Percentiles rank a stretch among this genome's conserved stretches.
Conservation (phyloP, 2,888 invertebrate species). For the Caradrina clavipalpis region DNA sequence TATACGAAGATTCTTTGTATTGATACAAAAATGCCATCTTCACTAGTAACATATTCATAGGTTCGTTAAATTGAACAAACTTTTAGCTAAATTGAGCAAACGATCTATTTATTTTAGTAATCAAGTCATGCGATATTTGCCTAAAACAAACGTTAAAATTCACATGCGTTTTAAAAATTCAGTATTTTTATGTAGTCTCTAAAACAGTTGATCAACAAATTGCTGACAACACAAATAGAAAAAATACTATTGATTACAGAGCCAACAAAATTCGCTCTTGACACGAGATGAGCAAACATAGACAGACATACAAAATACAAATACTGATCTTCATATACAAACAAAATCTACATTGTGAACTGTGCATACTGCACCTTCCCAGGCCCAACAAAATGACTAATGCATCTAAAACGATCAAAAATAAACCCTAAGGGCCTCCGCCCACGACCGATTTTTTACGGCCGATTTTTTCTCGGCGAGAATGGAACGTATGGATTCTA, state of each 20-base stretch:
- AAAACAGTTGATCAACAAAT: conserved; percentile 33
- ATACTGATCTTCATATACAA: conserved; percentile 84
- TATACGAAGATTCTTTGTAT: not conserved
- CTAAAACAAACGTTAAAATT: conserved; percentile 10
- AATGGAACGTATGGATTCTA: no score
- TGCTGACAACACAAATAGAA: conserved; percentile 38
- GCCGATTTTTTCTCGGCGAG: no score
- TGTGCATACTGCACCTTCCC: conserved; percentile 82
- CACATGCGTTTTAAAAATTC: not conserved
- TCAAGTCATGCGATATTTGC: conserved; percentile 2
- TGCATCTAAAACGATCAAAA: conserved; percentile 48
- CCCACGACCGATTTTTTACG: no score
- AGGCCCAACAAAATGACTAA: conserved; percentile 68
- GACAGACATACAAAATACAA: conserved; percentile 78
- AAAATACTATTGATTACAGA: conserved; percentile 70
- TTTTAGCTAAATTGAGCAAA: not conserved
- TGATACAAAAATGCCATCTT: not conserved
- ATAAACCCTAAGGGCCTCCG: no score
- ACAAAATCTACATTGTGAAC: conserved; percentile 86
- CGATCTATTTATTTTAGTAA: conserved; percentile 13
- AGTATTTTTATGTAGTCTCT: conserved; percentile 16
- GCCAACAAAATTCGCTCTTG: conserved; percentile 77
- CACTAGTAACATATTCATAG: no score
- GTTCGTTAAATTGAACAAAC: not conserved
- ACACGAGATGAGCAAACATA: conserved; percentile 78